A percentile compares a stretch with the other conserved stretches of the same genome.
These are phyloP conservation scores for Actinemys pallida DNA, from an alignment of 2,113 vertebrate species.

Conservation along the genomic window DNA sequence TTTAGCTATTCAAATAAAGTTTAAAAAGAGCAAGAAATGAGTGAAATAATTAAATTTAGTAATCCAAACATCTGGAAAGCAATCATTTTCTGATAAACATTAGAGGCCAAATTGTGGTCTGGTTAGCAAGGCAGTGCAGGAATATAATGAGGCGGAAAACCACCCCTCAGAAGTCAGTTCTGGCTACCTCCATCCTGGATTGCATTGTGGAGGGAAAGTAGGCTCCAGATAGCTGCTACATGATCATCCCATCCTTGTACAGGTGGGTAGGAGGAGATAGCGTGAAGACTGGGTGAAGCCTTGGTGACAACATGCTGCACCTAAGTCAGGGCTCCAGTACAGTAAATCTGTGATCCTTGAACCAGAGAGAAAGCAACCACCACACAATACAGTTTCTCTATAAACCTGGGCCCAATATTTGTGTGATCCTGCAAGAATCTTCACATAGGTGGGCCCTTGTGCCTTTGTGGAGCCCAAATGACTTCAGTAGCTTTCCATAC, in stretches of 20 bases:
- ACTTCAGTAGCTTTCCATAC: not conserved
- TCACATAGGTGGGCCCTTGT: not conserved
- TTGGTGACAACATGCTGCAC: not conserved
- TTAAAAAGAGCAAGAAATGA: conserved; percentile 3
- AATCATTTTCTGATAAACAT: not conserved
- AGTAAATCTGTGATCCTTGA: not conserved
- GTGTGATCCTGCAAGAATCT: not conserved
- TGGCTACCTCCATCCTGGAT: not conserved
- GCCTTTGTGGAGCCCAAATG: not conserved
- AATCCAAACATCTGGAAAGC: not conserved
- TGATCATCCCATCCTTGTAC: not conserved
- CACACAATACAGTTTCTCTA: not conserved
- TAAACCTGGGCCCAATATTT: not conserved
- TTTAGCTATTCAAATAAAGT: conserved; percentile 12
- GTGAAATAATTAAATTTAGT: not conserved
- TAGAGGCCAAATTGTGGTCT: not conserved
- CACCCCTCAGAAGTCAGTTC: not conserved
- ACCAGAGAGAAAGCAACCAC: rapidly evolving
- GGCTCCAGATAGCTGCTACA: not conserved
- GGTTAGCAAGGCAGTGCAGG: not conserved
- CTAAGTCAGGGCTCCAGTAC: not conserved
- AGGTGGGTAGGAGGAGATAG: not conserved
- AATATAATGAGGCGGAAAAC: not conserved
- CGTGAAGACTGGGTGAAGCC: not conserved
- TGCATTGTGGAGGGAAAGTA: not conserved